phyloP scores from a whole-genome alignment of 2,113 vertebrate species.

The Eptesicus fuscus region DNA sequence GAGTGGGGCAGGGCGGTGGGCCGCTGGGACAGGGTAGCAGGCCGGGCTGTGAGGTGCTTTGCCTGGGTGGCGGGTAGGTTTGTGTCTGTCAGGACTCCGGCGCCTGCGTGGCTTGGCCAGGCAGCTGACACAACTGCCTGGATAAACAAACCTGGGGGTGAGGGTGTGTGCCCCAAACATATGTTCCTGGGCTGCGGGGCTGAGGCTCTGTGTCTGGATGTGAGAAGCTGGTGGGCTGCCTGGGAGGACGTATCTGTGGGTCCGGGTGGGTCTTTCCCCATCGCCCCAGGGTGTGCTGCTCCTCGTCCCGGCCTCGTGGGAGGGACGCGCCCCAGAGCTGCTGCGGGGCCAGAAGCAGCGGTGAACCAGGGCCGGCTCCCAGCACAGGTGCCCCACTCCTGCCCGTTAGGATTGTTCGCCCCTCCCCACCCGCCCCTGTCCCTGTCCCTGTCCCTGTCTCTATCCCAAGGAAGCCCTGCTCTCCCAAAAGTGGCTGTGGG shows the following conservation, averaged over 20 bases:
- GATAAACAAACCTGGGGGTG: conserved; percentile 46
- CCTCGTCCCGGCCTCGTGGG: background rate
- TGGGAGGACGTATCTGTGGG: background rate
- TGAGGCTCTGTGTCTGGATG: background rate
- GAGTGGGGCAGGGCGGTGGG: conserved; percentile 76
- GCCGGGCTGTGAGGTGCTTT: background rate
- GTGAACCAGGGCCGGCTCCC: background rate
- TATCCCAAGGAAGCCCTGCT: background rate
- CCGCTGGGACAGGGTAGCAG: background rate
- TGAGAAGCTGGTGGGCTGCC: background rate
- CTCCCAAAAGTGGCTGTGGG: background rate
- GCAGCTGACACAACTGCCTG: background rate
- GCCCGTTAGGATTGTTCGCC: background rate
- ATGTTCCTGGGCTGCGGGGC: background rate
- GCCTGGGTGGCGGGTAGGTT: background rate
- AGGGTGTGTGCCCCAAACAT: background rate
- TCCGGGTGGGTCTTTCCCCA: background rate
- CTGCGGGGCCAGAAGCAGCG: background rate
- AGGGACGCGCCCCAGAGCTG: background rate
- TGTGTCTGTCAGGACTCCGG: conserved; percentile 29
- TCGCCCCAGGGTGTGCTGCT: background rate
- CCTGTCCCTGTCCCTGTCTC: background rate
- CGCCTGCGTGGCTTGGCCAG: background rate
- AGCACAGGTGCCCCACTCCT: background rate
- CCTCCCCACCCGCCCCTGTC: background rate